phyloP scores from a whole-genome alignment of 2,797 vertebrate genomes.

The Eupleurogrammus muticus region DNA sequence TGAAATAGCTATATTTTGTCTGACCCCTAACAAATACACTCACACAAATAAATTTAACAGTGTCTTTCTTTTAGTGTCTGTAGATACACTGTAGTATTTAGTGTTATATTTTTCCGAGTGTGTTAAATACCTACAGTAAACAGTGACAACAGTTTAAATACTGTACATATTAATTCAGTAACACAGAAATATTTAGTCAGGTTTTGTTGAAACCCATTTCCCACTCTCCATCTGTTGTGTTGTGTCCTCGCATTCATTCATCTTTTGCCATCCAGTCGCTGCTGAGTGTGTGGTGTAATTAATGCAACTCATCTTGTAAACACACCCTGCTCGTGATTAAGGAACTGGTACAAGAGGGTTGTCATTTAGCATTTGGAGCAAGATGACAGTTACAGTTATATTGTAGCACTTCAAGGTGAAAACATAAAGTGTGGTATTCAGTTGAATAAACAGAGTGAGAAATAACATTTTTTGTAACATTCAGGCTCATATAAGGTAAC shows the following conservation, averaged over 20 bases:
- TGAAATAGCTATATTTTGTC: no score
- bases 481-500: constrained; percentile 15
- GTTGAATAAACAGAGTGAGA: background rate
- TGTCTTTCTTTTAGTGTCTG: background rate
- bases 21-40: background rate
- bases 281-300: background rate
- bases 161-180: constrained; percentile 21
- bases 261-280: constrained; percentile 2
- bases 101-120: background rate
- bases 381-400: background rate
- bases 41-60: background rate
- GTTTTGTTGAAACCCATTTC: constrained; percentile 15
- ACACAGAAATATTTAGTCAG: constrained; percentile 40
- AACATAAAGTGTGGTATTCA: background rate
- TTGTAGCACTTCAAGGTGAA: background rate
- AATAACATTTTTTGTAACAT: background rate
- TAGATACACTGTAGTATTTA: background rate
- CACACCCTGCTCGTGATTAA: background rate
- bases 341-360: background rate
- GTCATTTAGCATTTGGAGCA: background rate
- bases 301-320: background rate
- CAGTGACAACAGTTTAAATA: constrained; percentile 7
- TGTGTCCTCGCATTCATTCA: background rate
- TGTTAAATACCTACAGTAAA: constrained; percentile 7
- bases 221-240: constrained; percentile 7